A percentile compares a stretch with the other conserved stretches of the same genome.
These are phyloP conservation scores for Euschistus heros DNA, from an alignment of 1,140 invertebrate species.

Conservation along the genomic window DNA sequence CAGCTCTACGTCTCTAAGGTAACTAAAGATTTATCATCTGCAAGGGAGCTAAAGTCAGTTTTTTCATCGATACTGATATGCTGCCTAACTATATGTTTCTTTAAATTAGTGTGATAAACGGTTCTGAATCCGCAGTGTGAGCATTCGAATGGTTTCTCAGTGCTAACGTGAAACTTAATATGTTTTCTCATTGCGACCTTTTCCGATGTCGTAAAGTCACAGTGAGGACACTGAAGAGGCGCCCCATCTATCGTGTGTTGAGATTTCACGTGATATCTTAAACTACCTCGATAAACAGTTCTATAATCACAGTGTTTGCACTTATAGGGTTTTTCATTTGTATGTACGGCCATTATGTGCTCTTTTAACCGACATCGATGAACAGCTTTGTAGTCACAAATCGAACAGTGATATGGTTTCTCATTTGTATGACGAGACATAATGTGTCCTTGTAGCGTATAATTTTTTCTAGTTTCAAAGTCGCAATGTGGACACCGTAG, in stretches of 20 bases:
- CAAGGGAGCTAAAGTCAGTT: too few species aligned
- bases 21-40: too few species aligned
- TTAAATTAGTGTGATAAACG: background rate
- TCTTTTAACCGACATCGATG: background rate
- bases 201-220: background rate
- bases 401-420: background rate
- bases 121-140: background rate
- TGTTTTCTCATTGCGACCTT: background rate
- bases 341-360: background rate
- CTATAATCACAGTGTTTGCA: background rate
- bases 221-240: background rate
- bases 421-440: background rate
- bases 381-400: background rate
- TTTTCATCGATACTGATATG: too few species aligned
- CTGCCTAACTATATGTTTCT: background rate
- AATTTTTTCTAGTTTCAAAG: background rate
- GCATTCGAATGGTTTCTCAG: background rate
- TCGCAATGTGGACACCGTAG: slow-evolving; percentile 1
- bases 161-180: background rate
- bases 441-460: background rate
- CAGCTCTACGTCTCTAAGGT: too few species aligned
- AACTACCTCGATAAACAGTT: background rate
- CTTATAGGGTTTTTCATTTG: background rate
- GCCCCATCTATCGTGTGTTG: background rate
- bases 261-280: background rate